A percentile compares a stretch with the other conserved stretches of the same genome.
Evolutionary conservation across 2,888 invertebrate genomes (phyloP).

Genomic region (Drosophila monieri): DNA sequence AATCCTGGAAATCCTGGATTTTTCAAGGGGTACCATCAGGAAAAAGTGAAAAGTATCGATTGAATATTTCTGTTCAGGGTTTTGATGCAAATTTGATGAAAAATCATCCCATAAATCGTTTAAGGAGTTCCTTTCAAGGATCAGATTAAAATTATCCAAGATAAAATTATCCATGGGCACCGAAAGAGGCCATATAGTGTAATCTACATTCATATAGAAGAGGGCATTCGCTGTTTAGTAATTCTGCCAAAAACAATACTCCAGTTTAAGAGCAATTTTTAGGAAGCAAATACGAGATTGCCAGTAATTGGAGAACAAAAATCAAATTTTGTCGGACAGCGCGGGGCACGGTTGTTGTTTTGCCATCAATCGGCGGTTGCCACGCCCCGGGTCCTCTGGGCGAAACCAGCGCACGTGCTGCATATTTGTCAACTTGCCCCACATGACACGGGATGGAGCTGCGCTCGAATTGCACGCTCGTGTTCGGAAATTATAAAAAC

Average conservation of each 20-base stretch:
- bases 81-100: too few species aligned
- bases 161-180: too few species aligned
- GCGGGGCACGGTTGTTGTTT: constrained; percentile 6
- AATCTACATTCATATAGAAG: too few species aligned
- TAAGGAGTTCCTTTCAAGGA: too few species aligned
- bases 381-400: constrained; percentile 8
- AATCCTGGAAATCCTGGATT: too few species aligned
- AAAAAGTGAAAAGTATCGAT: too few species aligned
- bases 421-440: constrained; percentile 73
- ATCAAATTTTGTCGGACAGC: constrained; percentile 3
- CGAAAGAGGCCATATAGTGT: too few species aligned
- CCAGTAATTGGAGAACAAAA: not conserved
- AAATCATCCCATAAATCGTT: too few species aligned
- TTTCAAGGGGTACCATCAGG: too few species aligned
- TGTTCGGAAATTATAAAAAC: constrained; percentile 59
- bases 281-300: not conserved
- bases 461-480: constrained; percentile 57
- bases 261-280: constrained; percentile 5
- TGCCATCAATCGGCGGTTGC: constrained; percentile 10
- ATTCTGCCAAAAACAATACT: not conserved
- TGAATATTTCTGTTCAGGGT: too few species aligned
- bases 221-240: not conserved
- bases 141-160: too few species aligned
- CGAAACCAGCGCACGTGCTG: constrained; percentile 59
- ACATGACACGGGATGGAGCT: constrained; percentile 35